Evolutionary conservation across 2,888 invertebrate species (phyloP).

Genomic region (Ophonus ardosiacus): DNA sequence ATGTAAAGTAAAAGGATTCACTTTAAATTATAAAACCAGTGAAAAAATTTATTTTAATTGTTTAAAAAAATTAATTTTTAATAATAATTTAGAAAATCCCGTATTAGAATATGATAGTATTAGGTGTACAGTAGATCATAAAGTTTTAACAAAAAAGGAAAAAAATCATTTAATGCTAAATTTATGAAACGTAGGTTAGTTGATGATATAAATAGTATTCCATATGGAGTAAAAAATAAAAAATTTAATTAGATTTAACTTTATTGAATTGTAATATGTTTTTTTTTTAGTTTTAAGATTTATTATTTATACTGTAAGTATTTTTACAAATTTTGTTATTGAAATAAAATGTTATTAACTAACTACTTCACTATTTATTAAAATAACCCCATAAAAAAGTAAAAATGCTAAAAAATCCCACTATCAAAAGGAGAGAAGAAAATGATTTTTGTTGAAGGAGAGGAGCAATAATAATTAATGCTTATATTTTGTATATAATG

Average conservation of each 20-base stretch:
- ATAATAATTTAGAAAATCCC: background rate
- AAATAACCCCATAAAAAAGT: too few species aligned
- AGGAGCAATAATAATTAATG: background rate
- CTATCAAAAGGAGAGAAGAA: too few species aligned
- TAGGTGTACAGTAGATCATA: slow-evolving; percentile 1
- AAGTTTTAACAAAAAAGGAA: background rate
- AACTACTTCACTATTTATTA: too few species aligned
- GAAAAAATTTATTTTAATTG: slow-evolving; percentile 51
- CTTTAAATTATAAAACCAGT: slow-evolving; percentile 56
- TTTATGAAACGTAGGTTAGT: background rate
- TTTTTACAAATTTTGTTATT: background rate
- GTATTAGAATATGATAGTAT: background rate
- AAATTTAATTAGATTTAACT: background rate
- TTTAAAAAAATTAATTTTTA: background rate
- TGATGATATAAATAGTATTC: background rate
- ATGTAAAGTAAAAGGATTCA: slow-evolving; percentile 39
- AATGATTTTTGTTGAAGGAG: background rate
- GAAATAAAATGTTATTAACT: too few species aligned
- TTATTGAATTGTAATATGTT: background rate
- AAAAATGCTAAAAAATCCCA: too few species aligned
- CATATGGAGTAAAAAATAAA: background rate
- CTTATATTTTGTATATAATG: background rate
- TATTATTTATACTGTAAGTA: background rate
- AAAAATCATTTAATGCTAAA: background rate
- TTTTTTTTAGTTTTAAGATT: background rate